These are phyloP conservation scores for Cotesia typhae DNA, from an alignment of 1,140 invertebrate genomes.

Conservation along the genomic window DNA sequence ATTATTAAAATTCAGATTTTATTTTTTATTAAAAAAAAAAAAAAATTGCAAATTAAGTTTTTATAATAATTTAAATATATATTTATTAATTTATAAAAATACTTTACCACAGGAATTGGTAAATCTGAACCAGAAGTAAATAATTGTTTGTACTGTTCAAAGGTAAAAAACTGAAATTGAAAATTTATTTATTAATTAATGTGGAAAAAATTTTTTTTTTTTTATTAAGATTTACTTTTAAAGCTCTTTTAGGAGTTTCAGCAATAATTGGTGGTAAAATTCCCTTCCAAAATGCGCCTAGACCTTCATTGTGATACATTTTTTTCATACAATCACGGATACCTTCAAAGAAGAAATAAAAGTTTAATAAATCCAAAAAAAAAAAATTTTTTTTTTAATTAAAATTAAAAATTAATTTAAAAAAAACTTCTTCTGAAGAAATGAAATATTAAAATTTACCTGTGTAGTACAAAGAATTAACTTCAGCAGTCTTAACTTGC, in stretches of 20 bases:
- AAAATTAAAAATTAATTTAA: background rate
- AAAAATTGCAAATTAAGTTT: no score
- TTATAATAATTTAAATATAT: background rate
- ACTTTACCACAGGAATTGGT: constrained; percentile 76
- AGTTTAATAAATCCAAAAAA: no score
- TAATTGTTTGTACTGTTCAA: constrained; percentile 90
- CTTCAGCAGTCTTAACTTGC: constrained; percentile 67
- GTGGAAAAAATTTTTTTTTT: background rate
- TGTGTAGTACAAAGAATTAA: constrained; percentile 68
- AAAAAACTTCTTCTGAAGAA: constrained; percentile 24
- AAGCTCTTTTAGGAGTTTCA: constrained; percentile 94
- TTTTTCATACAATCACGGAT: constrained; percentile 87
- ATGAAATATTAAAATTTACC: constrained; percentile 43
- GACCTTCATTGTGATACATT: constrained; percentile 86
- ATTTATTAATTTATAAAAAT: background rate
- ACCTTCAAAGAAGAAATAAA: constrained; percentile 59
- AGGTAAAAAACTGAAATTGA: constrained; percentile 80
- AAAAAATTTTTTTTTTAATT: no score
- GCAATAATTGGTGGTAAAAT: constrained; percentile 90
- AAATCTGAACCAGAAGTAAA: constrained; percentile 79
- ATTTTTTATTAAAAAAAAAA: no score
- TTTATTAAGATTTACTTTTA: constrained; percentile 70
- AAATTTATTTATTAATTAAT: constrained; percentile 35
- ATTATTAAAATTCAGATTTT: no score
- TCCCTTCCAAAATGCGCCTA: constrained; percentile 88